phyloP scores from a whole-genome alignment of 2,113 vertebrate genomes.

The Chunga burmeisteri region DNA sequence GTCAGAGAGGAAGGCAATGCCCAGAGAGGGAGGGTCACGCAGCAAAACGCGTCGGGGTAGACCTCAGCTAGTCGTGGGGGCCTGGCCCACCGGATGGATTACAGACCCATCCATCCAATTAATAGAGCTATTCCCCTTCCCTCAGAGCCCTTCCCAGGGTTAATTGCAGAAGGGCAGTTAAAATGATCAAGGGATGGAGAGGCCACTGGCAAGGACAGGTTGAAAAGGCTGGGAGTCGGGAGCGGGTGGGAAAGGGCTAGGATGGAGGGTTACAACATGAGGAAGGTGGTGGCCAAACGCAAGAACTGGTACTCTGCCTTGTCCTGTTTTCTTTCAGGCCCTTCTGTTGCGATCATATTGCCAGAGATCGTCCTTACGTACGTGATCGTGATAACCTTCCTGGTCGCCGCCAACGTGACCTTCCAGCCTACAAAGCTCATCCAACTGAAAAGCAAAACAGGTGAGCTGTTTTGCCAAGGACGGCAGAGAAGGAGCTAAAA shows the following conservation, averaged over 20 bases:
- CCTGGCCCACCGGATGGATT: accelerated
- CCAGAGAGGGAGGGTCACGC: background rate
- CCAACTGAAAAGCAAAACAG: background rate
- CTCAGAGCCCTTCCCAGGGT: background rate
- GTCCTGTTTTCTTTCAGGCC: background rate
- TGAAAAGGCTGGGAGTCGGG: background rate
- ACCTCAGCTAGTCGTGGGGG: background rate
- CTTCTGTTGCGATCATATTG: slow-evolving; percentile 21
- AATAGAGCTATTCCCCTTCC: background rate
- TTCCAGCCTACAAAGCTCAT: background rate
- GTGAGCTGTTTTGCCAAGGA: background rate
- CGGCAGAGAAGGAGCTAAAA: background rate
- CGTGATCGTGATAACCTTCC: background rate
- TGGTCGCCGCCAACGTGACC: background rate
- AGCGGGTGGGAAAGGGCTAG: background rate
- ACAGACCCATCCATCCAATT: accelerated
- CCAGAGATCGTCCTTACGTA: background rate
- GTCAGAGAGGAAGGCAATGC: background rate
- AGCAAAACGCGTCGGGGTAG: background rate
- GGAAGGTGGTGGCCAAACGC: background rate
- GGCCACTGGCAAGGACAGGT: background rate
- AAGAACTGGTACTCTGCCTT: background rate
- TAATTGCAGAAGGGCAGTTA: background rate
- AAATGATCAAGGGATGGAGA: background rate
- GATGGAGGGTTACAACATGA: accelerated